Evolutionary conservation across 1,140 invertebrate species (phyloP).

Genomic region (Anoplophora glabripennis): DNA sequence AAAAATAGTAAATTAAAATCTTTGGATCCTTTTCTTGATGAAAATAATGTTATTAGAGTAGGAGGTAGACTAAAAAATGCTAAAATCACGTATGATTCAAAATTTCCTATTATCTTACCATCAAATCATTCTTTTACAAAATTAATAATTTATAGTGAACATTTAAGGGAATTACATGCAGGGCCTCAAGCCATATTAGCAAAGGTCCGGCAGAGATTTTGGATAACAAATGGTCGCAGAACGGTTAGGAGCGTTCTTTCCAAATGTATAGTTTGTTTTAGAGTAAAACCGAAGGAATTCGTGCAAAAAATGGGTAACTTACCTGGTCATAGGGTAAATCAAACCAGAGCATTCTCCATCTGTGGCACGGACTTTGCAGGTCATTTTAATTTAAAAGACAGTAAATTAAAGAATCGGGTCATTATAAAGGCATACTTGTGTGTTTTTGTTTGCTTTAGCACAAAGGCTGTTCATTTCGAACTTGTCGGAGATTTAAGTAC

Average conservation of each 20-base stretch:
- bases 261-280: constrained; percentile 18
- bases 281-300: constrained; percentile 21
- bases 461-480: constrained; percentile 49
- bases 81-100: constrained; percentile 32
- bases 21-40: constrained; percentile 47
- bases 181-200: constrained; percentile 5
- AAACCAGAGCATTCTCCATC: constrained; percentile 39
- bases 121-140: constrained; percentile 27
- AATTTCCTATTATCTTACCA: constrained; percentile 37
- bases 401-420: constrained; percentile 34
- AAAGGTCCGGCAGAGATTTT: constrained; percentile 26
- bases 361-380: constrained; percentile 49
- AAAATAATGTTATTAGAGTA: constrained; percentile 45
- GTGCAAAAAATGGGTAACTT: constrained; percentile 5
- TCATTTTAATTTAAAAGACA: constrained; percentile 41
- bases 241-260: constrained; percentile 6
- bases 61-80: constrained; percentile 44
- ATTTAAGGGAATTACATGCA: constrained; percentile 28
- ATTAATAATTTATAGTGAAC: constrained; percentile 30
- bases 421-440: constrained; percentile 46
- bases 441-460: constrained; percentile 49
- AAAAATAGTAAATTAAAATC: constrained; percentile 17
- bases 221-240: constrained; percentile 29
- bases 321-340: constrained; percentile 14
- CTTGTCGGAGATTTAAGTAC: constrained; percentile 38